A percentile compares a stretch with the other conserved stretches of the same genome.
phyloP scores from a whole-genome alignment of 2,888 invertebrate genomes.

The Tortricodes alternella region DNA sequence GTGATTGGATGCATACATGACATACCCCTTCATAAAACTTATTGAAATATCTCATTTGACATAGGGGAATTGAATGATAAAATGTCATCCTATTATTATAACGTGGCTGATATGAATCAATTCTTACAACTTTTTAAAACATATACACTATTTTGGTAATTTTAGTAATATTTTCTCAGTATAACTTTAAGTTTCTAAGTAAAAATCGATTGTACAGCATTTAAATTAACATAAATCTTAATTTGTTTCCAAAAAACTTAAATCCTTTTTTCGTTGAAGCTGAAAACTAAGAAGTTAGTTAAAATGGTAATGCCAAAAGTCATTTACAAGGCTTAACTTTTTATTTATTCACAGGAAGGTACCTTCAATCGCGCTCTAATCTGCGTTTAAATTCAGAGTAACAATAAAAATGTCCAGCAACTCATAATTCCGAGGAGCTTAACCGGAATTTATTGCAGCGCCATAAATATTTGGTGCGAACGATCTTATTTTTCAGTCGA shows the following conservation, averaged over 20 bases:
- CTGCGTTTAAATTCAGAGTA: slow-evolving; percentile 28
- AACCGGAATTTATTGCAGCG: slow-evolving; percentile 45
- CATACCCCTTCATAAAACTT: too few relatives aligned
- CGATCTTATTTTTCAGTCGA: slow-evolving; percentile 60
- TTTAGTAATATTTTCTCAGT: too few relatives aligned
- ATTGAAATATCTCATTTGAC: too few relatives aligned
- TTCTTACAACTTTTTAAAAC: too few relatives aligned
- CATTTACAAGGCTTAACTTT: slow-evolving; percentile 13
- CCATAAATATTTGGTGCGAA: slow-evolving; percentile 52
- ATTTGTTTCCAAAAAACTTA: not conserved
- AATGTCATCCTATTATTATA: too few relatives aligned
- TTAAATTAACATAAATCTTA: not conserved
- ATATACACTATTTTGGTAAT: too few relatives aligned
- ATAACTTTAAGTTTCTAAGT: too few relatives aligned
- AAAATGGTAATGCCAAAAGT: not conserved
- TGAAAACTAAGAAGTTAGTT: not conserved
- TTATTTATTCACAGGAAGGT: slow-evolving; percentile 17
- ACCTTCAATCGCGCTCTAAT: slow-evolving; percentile 26
- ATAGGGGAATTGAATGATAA: too few relatives aligned
- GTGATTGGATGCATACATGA: too few relatives aligned
- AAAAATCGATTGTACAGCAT: too few relatives aligned
- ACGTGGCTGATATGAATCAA: too few relatives aligned
- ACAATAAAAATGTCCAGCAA: slow-evolving; percentile 31
- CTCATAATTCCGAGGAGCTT: slow-evolving; percentile 43
- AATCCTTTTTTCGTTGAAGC: not conserved